phyloP scores from a whole-genome alignment of 2,888 invertebrate genomes.

The Melanophora roralis region DNA sequence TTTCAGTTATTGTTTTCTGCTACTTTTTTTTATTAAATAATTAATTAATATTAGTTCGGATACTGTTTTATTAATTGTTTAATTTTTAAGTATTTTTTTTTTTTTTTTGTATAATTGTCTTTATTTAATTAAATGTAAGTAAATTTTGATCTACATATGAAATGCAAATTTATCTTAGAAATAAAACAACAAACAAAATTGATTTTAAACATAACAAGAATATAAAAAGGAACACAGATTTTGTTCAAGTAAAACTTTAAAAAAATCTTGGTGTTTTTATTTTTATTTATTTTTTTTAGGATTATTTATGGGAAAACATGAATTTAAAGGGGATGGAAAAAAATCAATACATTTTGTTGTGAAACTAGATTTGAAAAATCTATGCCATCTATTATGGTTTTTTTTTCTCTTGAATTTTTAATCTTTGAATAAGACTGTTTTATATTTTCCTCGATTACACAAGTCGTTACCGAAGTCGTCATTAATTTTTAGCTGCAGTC shows the following conservation, averaged over 20 bases:
- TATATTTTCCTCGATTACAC: no score
- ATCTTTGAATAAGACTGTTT: no score
- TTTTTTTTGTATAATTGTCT: constrained; percentile 53
- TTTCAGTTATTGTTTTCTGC: not conserved
- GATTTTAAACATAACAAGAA: constrained; percentile 49
- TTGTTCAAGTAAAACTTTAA: constrained; percentile 50
- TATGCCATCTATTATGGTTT: no score
- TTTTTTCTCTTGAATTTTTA: no score
- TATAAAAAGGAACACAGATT: constrained; percentile 43
- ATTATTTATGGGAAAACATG: no score
- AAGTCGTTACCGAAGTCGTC: no score
- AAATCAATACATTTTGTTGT: no score
- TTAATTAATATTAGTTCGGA: constrained; percentile 17
- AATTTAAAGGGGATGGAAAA: not conserved
- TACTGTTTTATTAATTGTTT: constrained; percentile 38
- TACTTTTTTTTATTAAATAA: constrained; percentile 31
- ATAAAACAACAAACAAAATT: constrained; percentile 47
- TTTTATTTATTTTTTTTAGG: not conserved
- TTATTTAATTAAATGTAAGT: constrained; percentile 45
- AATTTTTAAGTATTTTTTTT: constrained; percentile 52
- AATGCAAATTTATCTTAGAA: constrained; percentile 47
- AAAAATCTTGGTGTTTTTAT: not conserved
- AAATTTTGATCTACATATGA: constrained; percentile 40
- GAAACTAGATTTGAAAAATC: no score
- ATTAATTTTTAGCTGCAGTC: no score